Evolutionary conservation across 1,140 invertebrate genomes (phyloP), one percentile per base, ranked within the genome.

Genomic region (Drosophila arawakana): DNA sequence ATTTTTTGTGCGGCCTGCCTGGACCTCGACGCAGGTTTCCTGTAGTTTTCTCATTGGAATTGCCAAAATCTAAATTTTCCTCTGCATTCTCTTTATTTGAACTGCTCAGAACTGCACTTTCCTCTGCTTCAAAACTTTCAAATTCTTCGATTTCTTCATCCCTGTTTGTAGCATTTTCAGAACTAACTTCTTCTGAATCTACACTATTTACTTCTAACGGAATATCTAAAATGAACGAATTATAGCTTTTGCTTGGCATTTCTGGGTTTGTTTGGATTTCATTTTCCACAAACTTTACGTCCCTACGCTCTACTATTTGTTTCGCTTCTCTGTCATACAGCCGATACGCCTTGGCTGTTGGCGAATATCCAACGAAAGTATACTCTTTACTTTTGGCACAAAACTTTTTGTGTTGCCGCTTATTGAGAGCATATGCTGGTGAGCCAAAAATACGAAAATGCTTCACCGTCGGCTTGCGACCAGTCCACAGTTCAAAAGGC

Each of bases 371-470:
- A 10, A 66, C 11, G 10, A 66, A 49, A 13, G 46, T 25, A 37
- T 43, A 57, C 34, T 67, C 63, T 25, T 43, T 67, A 10, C 52
- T 52, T 9, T 57, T 67, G 18, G 18, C 18, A 1, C 18, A 21
- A 21, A 21, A 21, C 18, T 21, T 21, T 21, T 21, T 21, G 18
- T 21, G 18, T 21, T 21, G 18, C 18, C 18, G 18, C 18, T 21
- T 21, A 21, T 21, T 21, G 18, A 21, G 18, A 21, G 18, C 18
- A 21, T 21, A 21, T 21, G 18, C 18, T 21, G 18, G 18, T 21
- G 18, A 21, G 18, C 18, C 18, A 21, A 21, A 21, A 21, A 21
- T 21, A 21, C 18, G 18, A 21, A 21, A 21, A 21, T 21, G 18
- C 18, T 21, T 21, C 18, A 21, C 18, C 18, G 18, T 21, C 18